A percentile compares a stretch with the other conserved stretches of the same genome.
Evolutionary conservation across 1,140 invertebrate species (phyloP).

Genomic region (Bathynomus jamesi): DNA sequence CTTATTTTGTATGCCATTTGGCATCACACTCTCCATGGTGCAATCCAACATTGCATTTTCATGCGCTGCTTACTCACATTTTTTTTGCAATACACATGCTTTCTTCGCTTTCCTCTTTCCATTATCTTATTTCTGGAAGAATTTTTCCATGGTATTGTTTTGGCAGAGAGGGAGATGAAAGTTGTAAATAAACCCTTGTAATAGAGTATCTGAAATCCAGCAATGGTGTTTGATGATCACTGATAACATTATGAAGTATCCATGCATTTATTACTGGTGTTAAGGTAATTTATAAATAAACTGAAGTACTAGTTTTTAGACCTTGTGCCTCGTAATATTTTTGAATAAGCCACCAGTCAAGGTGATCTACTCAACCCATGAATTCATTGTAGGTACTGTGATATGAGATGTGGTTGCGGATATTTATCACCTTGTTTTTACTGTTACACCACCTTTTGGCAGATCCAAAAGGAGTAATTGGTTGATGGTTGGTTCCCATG

Average conservation of each 20-base stretch:
- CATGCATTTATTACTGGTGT: constrained; percentile 29
- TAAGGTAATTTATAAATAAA: constrained; percentile 27
- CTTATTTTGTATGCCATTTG: no score
- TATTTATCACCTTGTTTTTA: no score
- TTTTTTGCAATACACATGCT: constrained; percentile 35
- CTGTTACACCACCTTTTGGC: no score
- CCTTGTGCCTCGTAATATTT: constrained; percentile 10
- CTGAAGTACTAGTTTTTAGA: constrained; percentile 30
- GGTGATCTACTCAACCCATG: constrained; percentile 12
- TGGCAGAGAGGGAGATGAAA: constrained; percentile 25
- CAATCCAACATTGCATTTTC: constrained; percentile 29
- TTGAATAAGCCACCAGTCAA: constrained; percentile 19
- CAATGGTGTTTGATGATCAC: constrained; percentile 26
- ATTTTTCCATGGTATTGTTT: constrained; percentile 16
- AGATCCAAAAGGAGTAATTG: no score
- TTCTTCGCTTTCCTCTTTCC: constrained; percentile 29
- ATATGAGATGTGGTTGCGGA: no score
- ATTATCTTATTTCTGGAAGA: constrained; percentile 20
- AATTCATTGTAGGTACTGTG: no score
- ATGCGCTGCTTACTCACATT: constrained; percentile 34
- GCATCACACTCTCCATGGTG: no score
- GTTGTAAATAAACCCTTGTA: constrained; percentile 27
- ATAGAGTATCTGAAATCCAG: constrained; percentile 31
- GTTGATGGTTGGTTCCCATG: no score
- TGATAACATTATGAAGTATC: constrained; percentile 25